Evolutionary conservation across 2,113 vertebrate genomes (phyloP), one percentile per base, ranked within the genome.

Genomic region (Odontophorus gujanensis): DNA sequence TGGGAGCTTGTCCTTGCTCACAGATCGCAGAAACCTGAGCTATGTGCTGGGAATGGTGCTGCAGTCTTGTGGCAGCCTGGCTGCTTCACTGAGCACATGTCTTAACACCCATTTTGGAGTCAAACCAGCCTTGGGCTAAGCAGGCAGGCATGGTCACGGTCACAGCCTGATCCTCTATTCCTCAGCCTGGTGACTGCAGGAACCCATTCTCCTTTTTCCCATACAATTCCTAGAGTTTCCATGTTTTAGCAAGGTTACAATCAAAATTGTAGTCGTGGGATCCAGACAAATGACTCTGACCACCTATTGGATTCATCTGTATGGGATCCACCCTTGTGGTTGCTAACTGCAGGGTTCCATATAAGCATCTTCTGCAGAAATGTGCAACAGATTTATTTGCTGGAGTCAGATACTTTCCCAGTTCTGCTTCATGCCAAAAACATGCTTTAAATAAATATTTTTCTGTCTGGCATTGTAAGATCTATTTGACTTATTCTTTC

Each of bases 71-170:
- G 79, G 22, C n/a, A 62, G 5, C 36, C 32, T 40, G 53, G 11
- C 7, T 51, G 8, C 48, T 85, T 34, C 83, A 12, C 21, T 65
- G 61, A 47, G 68, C 4, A 73, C 11, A 48, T 53, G 7, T 9
- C 53, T 94, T 26, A 80, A 47, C 0, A 0, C 7, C 65, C 11
- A 19, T 91, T 50, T 42, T 19, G 42, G 11, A 13, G 26, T 16
- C 15, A 74, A 12, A n/a, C 73, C 26, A 66, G 4, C 21, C 9
- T 66, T 21, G 36, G 28, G 1, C 28, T 77, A 21, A 40, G 14
- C 0, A 1, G 16, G 2, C 30, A 73, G 87, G 43, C 7, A 22
- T 4, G 36, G 26, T 55, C 1, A 1, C 26, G 36, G 26, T 55
- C 1, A 1, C 26, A 47, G 22, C 9, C 30, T 38, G 8, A 40